Evolutionary conservation across 2,113 vertebrate species (phyloP).

Genomic region (Embiotoca jacksoni): DNA sequence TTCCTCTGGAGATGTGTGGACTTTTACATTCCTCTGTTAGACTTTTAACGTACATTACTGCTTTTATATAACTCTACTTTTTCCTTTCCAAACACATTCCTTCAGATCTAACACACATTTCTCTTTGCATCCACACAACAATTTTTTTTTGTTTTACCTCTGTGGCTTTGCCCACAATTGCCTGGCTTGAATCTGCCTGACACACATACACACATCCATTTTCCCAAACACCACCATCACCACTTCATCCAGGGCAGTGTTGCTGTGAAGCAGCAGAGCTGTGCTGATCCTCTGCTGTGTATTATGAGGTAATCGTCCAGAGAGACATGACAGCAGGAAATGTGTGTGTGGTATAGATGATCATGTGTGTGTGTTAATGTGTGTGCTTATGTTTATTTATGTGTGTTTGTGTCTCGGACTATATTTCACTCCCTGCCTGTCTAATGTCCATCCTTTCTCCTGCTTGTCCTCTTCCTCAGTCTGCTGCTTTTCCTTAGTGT

Average conservation of each 20-base stretch:
- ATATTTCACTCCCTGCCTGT: conserved; percentile 52
- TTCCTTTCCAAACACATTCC: background rate
- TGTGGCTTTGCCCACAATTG: conserved; percentile 8
- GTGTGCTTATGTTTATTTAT: conserved; percentile 39
- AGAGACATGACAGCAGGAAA: conserved; percentile 41
- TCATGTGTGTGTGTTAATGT: conserved; percentile 24
- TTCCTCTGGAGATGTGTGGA: conserved; percentile 2
- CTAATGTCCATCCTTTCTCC: conserved; percentile 64
- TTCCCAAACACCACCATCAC: conserved; percentile 29
- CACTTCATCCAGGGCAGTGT: conserved; percentile 9
- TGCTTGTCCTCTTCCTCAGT: conserved; percentile 44
- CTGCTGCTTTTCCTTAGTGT: conserved; percentile 57
- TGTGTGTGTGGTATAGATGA: conserved; percentile 19
- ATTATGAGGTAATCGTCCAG: conserved; percentile 49
- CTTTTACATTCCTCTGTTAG: background rate
- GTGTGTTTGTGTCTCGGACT: conserved; percentile 59
- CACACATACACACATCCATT: conserved; percentile 16
- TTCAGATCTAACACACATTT: background rate
- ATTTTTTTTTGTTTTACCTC: conserved; percentile 3
- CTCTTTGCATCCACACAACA: background rate
- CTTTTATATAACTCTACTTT: background rate
- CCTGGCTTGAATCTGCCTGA: background rate
- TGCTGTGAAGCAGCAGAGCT: conserved; percentile 41
- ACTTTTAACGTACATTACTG: conserved; percentile 27
- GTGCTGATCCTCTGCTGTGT: conserved; percentile 12